Evolutionary conservation across 2,888 invertebrate genomes (phyloP), one percentile per base, ranked within the genome.

Genomic region (Drosophila falleni): DNA sequence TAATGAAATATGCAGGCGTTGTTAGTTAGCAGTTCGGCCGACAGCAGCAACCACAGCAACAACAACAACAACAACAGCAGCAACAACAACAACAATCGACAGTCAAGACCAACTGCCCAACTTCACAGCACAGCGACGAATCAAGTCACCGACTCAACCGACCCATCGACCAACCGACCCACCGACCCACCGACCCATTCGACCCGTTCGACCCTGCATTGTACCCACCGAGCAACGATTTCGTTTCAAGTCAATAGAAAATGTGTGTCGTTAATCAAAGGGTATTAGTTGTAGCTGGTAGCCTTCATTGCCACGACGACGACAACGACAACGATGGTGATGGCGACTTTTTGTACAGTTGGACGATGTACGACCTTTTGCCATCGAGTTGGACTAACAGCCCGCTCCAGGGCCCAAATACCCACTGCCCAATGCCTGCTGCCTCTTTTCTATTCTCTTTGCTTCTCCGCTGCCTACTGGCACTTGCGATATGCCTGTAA

Each of bases 261-360:
- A 89, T 84, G 82, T 84, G 80, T 84, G 87, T 89, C 88, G 87
- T 89, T 89, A 90, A 90, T 89, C 88, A 89, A 90, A 84, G 87
- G 90, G 90, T 87, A 89, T 89, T 90, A 89, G 87, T 87, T 85
- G 88, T 85, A 86, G 88, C 78, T 77, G 64, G 77, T 68, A 72
- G 81, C 79, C 80, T 81, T 78, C 74, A 78, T 76, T 82, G 81
- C 76, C 87, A 87, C 75, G 69, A 71, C 63, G 65, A 67, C 58
- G 26, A 56, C 49, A 49, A 44, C 53, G 50, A 53, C 54, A 33
- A 50, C 31, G 35, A 69, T 19, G 61, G 56, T 16, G 71, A 65
- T 58, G 59, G 31, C 72, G 74, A 81, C 80, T 86, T 86, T 82
- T 83, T 87, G 71, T 82, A 82, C 88, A 75, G 73, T 78, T 76